phyloP scores from a whole-genome alignment of 92 coral and sea anemone genomes.

The Micromussa lordhowensis region DNA sequence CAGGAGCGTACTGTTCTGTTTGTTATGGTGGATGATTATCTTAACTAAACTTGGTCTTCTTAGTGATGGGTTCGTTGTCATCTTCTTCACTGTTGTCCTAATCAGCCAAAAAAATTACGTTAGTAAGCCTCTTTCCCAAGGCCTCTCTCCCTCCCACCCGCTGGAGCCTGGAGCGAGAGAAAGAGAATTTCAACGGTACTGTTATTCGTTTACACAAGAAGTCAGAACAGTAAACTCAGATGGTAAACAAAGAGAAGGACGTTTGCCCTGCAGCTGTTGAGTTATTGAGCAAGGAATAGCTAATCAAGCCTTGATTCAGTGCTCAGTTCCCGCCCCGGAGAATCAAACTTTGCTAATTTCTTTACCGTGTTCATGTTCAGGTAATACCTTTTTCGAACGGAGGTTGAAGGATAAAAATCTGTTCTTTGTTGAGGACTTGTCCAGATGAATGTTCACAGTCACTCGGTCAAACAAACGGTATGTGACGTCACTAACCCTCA shows the following conservation, averaged over 20 bases:
- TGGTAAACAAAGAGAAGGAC: too few species aligned
- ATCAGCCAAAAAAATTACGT: background rate
- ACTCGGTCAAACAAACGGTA: constrained; percentile 88
- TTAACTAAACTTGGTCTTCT: constrained; percentile 30
- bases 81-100: constrained; percentile 1
- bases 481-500: constrained; percentile 79
- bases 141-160: background rate
- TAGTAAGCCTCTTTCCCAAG: background rate
- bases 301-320: background rate
- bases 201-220: background rate
- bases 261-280: background rate
- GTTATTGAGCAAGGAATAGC: background rate
- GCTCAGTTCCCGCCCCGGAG: too few species aligned
- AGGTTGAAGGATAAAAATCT: constrained; percentile 83
- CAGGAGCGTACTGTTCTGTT: background rate
- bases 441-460: constrained; percentile 76
- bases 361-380: background rate
- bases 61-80: constrained; percentile 18
- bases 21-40: too few species aligned
- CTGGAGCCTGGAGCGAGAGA: background rate
- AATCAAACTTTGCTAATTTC: background rate
- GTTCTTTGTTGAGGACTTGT: constrained; percentile 86
- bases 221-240: background rate
- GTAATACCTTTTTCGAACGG: constrained; percentile 76
- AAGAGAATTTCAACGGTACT: background rate